Evolutionary conservation across 2,113 vertebrate species (phyloP), one percentile per base, ranked within the genome.

Genomic region (Ceyx melanurus): DNA sequence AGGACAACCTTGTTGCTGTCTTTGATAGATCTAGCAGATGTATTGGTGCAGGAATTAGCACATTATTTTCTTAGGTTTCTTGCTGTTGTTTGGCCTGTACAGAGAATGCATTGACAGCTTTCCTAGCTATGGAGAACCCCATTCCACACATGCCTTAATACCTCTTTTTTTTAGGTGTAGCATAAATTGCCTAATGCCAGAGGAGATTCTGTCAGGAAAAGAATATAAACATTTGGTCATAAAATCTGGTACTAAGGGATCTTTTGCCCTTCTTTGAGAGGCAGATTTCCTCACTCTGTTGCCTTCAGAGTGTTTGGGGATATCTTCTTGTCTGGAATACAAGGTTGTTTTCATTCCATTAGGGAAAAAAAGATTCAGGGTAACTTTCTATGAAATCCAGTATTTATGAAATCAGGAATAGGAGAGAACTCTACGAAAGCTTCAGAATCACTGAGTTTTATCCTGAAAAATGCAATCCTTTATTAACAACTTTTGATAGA

Each of bases 211-310:
- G 13, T 16, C 35, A 71, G 56, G 33, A 82, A 62, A 71, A 64
- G 4, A 85, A 56, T 42, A 14, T 31, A 66, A 72, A 42, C 0
- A 0, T 66, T 78, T 0, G 0, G 13, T 72, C 57, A 15, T 45
- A 80, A 93, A 81, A 61, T 83, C 20, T 46, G 31, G 15, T 75
- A 28, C 28, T 67, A 53, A 56, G 46, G 68, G 48, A n/a, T 33
- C 15, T 77, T 46, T 68, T 61, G 8, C 25, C n/a, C 87, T 58
- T 72, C 56, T 45, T 45, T 42, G 43, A 74, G 62, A 70, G 51
- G 10, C 22, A 68, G 6, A 65, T 66, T 90, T 82, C 42, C 29
- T 87, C 42, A 37, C 23, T 71, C 23, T 60, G 0, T 81, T 77
- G 12, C n/a, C 12, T 56, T 77, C 43, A 51, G 28, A 76, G 25